These are phyloP conservation scores for Propithecus deckenii DNA, from an alignment of 2,797 vertebrate species.

Conservation along the genomic window DNA sequence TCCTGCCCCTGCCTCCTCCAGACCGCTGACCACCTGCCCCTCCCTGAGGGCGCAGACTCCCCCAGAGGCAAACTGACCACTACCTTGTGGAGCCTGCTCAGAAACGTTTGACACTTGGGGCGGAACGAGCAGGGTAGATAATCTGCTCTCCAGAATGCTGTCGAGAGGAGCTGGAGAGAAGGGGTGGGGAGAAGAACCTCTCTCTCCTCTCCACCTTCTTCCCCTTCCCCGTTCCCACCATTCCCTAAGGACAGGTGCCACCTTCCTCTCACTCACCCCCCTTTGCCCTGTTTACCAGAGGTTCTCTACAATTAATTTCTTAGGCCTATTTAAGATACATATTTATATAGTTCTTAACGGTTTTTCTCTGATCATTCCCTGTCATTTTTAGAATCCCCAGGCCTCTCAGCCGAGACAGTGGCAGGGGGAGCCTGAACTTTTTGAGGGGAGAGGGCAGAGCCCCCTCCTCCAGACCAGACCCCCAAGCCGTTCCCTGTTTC, in stretches of 20 bases:
- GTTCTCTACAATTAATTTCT: slow-evolving; percentile 81
- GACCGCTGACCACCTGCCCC: slow-evolving; percentile 32
- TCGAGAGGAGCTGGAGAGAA: slow-evolving; percentile 57
- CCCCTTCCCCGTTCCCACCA: not conserved
- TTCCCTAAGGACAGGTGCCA: slow-evolving; percentile 62
- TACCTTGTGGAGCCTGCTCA: slow-evolving; percentile 45
- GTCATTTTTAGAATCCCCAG: slow-evolving; percentile 77
- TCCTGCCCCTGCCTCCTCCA: slow-evolving; percentile 49
- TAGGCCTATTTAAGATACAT: slow-evolving; percentile 83
- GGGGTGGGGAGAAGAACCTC: not conserved
- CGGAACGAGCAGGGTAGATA: not conserved
- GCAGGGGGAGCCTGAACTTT: slow-evolving; percentile 64
- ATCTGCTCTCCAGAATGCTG: slow-evolving; percentile 47
- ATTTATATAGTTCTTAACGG: slow-evolving; percentile 83
- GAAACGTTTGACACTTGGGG: slow-evolving; percentile 33
- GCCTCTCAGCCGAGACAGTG: slow-evolving; percentile 75
- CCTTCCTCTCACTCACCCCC: slow-evolving; percentile 23
- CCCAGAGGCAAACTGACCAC: slow-evolving; percentile 43
- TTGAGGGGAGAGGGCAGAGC: slow-evolving; percentile 70
- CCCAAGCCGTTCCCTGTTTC: not conserved
- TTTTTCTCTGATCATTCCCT: slow-evolving; percentile 80
- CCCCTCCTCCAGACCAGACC: slow-evolving; percentile 53
- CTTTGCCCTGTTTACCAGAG: slow-evolving; percentile 74
- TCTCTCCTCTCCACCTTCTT: not conserved
- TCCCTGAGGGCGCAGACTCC: slow-evolving; percentile 53